Conservation (phyloP, 2,888 invertebrate species). For the Tetrapedia diversipes region DNA sequence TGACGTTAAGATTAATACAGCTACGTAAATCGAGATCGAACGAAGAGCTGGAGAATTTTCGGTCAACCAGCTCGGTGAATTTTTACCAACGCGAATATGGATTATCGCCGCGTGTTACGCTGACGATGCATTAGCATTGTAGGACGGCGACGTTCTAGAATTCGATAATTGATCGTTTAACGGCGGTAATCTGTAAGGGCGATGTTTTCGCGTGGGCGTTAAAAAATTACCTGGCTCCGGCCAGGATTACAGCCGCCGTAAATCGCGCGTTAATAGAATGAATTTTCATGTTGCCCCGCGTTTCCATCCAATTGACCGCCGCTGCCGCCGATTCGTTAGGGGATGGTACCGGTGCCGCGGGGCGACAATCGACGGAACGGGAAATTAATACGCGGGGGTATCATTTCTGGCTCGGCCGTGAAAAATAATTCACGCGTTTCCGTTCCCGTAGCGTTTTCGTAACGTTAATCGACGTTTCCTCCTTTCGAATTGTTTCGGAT, state of each 20-base stretch:
- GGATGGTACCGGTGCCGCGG: not conserved
- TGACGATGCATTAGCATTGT: constrained; percentile 32
- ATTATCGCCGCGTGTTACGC: constrained; percentile 16
- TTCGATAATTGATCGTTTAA: constrained; percentile 44
- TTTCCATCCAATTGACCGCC: not conserved
- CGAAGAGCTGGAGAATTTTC: too few relatives aligned
- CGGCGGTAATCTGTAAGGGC: constrained; percentile 14
- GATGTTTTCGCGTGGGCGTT: not conserved
- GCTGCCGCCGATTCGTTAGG: not conserved
- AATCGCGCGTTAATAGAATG: not conserved
- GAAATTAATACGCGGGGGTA: not conserved
- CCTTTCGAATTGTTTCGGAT: constrained; percentile 3
- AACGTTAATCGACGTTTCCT: not conserved
- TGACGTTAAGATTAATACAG: constrained; percentile 7
- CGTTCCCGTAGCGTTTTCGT: not conserved
- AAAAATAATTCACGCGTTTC: not conserved
- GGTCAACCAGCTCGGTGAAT: not conserved
- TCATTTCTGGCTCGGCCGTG: too few relatives aligned
- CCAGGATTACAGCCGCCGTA: not conserved
- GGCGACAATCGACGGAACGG: not conserved
- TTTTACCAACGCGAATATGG: constrained; percentile 28
- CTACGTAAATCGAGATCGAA: not conserved
- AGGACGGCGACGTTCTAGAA: constrained; percentile 28
- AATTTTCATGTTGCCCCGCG: not conserved
- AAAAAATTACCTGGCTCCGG: not conserved